A percentile compares a stretch with the other conserved stretches of the same genome.
Conservation (phyloP, 2,888 invertebrate genomes). For the Agapostemon virescens region DNA sequence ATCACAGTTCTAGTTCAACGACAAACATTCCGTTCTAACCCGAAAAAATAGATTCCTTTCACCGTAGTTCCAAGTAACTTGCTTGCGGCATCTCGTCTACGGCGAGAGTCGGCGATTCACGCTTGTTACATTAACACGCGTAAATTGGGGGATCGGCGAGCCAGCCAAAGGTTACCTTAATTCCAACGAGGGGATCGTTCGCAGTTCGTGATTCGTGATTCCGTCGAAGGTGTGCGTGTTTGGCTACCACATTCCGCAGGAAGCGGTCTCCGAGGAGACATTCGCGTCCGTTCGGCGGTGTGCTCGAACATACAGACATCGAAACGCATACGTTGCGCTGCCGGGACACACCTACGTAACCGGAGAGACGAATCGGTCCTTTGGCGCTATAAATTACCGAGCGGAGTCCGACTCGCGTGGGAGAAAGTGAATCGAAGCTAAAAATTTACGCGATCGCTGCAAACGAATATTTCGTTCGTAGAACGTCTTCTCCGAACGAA, state of each 20-base stretch:
- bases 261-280: slow-evolving; percentile 54
- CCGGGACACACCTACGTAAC: slow-evolving; percentile 31
- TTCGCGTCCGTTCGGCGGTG: slow-evolving; percentile 43
- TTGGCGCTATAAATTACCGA: slow-evolving; percentile 48
- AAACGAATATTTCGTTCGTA: background rate
- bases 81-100: background rate
- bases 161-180: slow-evolving; percentile 9
- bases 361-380: slow-evolving; percentile 35
- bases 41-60: background rate
- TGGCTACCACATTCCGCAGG: slow-evolving; percentile 30
- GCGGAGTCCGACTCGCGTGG: background rate
- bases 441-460: background rate
- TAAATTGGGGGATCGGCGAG: background rate
- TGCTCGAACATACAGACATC: slow-evolving; percentile 42
- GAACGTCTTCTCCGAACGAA: background rate
- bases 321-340: slow-evolving; percentile 32
- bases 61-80: background rate
- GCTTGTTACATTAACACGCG: background rate
- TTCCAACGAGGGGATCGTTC: slow-evolving; percentile 25
- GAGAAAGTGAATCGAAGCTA: slow-evolving; percentile 7
- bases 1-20: background rate
- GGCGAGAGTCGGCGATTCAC: background rate
- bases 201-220: slow-evolving; percentile 26
- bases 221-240: slow-evolving; percentile 40
- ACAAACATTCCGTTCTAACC: background rate